Percentiles rank a stretch among this genome's conserved stretches.
These are phyloP conservation scores for Arctia plantaginis DNA, from an alignment of 2,888 invertebrate species.

Conservation along the genomic window DNA sequence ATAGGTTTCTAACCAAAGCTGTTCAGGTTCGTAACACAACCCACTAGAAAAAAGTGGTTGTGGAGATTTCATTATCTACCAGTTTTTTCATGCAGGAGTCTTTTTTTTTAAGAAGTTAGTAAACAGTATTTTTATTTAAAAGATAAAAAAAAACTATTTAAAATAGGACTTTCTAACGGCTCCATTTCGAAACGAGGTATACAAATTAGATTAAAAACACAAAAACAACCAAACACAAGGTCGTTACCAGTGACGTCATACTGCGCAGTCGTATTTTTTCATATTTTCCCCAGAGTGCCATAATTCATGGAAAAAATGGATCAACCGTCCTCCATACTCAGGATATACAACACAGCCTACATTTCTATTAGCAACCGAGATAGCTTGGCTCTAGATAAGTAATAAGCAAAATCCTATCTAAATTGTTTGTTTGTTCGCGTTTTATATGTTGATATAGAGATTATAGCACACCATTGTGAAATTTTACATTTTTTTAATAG, in stretches of 20 bases:
- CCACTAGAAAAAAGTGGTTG: too few relatives aligned
- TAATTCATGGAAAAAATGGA: slow-evolving; percentile 78
- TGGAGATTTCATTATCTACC: too few relatives aligned
- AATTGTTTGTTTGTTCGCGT: too few relatives aligned
- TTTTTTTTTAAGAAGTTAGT: too few relatives aligned
- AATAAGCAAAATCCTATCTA: not conserved
- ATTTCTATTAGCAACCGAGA: slow-evolving; percentile 55
- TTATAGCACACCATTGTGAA: too few relatives aligned
- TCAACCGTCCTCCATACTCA: slow-evolving; percentile 60
- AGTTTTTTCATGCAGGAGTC: too few relatives aligned
- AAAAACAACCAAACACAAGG: slow-evolving; percentile 47
- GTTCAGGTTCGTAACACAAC: too few relatives aligned
- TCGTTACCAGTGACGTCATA: slow-evolving; percentile 56
- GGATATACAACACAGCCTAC: slow-evolving; percentile 46
- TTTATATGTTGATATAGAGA: too few relatives aligned
- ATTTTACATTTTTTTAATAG: too few relatives aligned
- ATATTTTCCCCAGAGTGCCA: slow-evolving; percentile 68
- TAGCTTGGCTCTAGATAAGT: slow-evolving; percentile 45
- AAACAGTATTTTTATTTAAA: too few relatives aligned
- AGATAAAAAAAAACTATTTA: not conserved
- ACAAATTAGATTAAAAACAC: slow-evolving; percentile 41
- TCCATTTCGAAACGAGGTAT: slow-evolving; percentile 4
- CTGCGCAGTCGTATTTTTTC: slow-evolving; percentile 64
- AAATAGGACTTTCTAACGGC: not conserved
- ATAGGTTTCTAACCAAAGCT: too few relatives aligned